Percentiles rank a stretch among this genome's conserved stretches.
phyloP scores from a whole-genome alignment of 2,888 invertebrate genomes.

The Amaurobius ferox region DNA sequence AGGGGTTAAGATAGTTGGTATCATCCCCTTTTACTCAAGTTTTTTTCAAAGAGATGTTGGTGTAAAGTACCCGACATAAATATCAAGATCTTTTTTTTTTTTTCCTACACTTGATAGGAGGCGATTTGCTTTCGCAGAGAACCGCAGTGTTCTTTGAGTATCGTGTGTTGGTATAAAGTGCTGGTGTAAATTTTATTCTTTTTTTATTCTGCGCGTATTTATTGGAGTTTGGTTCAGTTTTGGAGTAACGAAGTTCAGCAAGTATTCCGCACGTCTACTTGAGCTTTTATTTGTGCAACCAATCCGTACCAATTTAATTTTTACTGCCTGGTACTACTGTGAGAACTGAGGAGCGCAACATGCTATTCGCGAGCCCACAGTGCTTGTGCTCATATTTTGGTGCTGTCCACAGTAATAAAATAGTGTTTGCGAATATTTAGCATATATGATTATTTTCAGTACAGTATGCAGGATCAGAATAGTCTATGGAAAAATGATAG shows the following conservation, averaged over 20 bases:
- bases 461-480: no score
- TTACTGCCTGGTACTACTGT: no score
- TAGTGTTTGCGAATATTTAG: no score
- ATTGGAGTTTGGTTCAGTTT: background rate
- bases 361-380: no score
- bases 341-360: no score
- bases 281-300: no score
- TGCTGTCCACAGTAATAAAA: no score
- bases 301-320: no score
- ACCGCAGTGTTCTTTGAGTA: background rate
- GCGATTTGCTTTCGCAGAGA: background rate
- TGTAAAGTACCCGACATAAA: background rate
- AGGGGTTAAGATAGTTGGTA: background rate
- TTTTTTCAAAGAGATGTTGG: constrained; percentile 1
- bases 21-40: background rate
- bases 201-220: background rate
- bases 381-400: no score
- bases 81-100: background rate
- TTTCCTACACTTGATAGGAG: background rate
- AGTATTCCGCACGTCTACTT: background rate
- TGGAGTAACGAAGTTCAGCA: background rate
- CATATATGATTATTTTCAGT: no score
- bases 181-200: background rate
- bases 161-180: background rate
- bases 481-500: no score